Base-by-base conservation (phyloP, 2,113 vertebrate genomes). In the Heterocephalus glaber region DNA sequence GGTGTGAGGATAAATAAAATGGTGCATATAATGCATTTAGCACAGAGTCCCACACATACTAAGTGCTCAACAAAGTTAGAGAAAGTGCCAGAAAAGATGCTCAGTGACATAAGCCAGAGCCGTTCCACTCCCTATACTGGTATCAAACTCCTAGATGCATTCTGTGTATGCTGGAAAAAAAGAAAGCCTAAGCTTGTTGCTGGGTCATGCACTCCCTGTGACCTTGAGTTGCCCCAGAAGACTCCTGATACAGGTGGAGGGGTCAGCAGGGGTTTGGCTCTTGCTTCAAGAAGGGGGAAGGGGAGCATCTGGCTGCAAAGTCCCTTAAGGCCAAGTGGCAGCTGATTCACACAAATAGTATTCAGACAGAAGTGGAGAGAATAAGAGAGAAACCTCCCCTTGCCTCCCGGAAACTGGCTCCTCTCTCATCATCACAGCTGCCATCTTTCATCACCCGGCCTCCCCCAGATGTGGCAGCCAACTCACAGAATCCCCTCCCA, bases 381-480 rank as follows among this genome's bases (percentile, higher is more conserved):
- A n/a, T 74, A 5, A 47, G 58, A 93, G 92, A 88, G 87, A 38
- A 93, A 95, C 72, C 81, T 86, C 74, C 56, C 89, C 83, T 70
- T 77, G 96, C 90, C 95, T 90, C 84, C 97, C 82, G 66, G 97
- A 98, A 97, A 68, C 87, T 19, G 90, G 92, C 90, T 92, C 77
- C 38, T 91, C 89, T 35, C 90, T 80, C 95, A 86, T 28, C 93
- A 14, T n/a, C 85, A 85, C 96, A 96, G 97, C 97, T 97, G 97
- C 95, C 96, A 81, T 68, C 95, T 96, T 81, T 97, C 94, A 83
- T 96, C 97, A 95, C 90, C 76, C 52, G n/a, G 54, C 95, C 96
- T 96, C 95, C 97, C 95, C 97, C 95, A 97, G 97, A 98, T 97
- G 97, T 97, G 95, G 95, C 96, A 81, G 89, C 90, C 89, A 70